These are phyloP conservation scores for Callaeas wilsoni DNA, from an alignment of 2,113 vertebrate genomes.

Conservation along the genomic window DNA sequence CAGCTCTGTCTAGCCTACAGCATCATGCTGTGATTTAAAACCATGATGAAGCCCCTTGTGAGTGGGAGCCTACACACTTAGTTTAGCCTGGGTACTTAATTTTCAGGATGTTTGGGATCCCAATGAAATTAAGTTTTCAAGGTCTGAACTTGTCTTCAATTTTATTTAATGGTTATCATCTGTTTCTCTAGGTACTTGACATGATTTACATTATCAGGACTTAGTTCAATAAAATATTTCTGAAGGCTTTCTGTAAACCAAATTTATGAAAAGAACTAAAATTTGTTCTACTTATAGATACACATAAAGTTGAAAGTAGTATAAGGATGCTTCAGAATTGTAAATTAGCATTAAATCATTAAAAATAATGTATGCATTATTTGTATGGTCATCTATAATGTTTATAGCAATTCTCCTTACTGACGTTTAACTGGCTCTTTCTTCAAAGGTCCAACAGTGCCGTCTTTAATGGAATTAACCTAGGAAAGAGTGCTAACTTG, in stretches of 20 bases:
- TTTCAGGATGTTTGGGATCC: constrained; percentile 45
- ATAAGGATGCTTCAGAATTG: not conserved
- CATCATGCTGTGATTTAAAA: constrained; percentile 45
- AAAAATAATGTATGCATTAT: not conserved
- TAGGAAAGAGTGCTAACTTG: not conserved
- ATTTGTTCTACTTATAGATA: not conserved
- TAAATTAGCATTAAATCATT: not conserved
- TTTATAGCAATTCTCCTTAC: not conserved
- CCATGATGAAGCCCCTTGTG: constrained; percentile 37
- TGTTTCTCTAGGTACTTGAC: constrained; percentile 11
- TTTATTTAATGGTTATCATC: constrained; percentile 52
- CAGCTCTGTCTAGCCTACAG: constrained; percentile 31
- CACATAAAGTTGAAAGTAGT: not conserved
- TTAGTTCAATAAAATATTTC: not conserved
- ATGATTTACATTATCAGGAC: constrained; percentile 27
- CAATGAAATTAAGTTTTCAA: constrained; percentile 50
- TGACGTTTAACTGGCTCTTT: not conserved
- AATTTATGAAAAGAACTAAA: not conserved
- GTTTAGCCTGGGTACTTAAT: constrained; percentile 27
- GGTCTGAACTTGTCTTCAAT: constrained; percentile 29
- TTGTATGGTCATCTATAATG: not conserved
- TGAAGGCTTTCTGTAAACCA: not conserved
- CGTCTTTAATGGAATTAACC: not conserved
- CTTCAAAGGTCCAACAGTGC: not conserved
- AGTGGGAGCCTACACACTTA: not conserved